Base-by-base conservation (phyloP, 2,113 vertebrate species). In the Bubo bubo region DNA sequence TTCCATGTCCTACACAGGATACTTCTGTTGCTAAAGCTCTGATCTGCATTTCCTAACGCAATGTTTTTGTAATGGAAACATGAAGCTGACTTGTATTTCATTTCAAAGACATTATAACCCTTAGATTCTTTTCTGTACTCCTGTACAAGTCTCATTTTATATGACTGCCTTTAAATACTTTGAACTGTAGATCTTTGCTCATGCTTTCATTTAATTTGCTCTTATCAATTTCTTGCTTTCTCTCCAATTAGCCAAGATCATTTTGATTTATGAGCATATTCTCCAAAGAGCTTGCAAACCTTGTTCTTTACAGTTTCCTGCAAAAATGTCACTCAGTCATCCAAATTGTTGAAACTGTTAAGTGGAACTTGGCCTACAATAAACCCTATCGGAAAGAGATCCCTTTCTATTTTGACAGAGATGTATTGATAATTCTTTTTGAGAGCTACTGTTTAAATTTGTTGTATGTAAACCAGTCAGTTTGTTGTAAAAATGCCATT, bases 211-310 rank as follows among this genome's bases (percentile, higher is more conserved):
- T 85, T 93, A 92, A 90, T 86, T 95, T 92, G 74, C 37, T 92
- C 47, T 77, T 87, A 70, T 82, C 81, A 74, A 24, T 85, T 79
- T 63, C 82, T 90, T 92, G 43, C 62, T 88, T 96, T 93, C 37
- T 37, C 37, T 93, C 56, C 79, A 95, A 92, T 95, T 97, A 96
- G 24, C 70, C 58, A 68, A 56, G 62, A 88, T 72, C 22, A 86
- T 92, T 93, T 93, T 93, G 92, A 88, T 90, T 93, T 95, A 95
- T 75, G 62, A 75, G 79, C 50, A 35, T 79, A 88, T 50, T 90
- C 56, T 83, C 86, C 71, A 79, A 79, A 92, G 66, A 60, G 23
- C 39, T 88, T 90, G 20, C 41, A 90, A 85, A 43, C 43, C 27
- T 70, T 75, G 16, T 64, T 79, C 53, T 85, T 82, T 79, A 22